phyloP scores from a whole-genome alignment of 1,140 invertebrate species.

The Berghia stephanieae region DNA sequence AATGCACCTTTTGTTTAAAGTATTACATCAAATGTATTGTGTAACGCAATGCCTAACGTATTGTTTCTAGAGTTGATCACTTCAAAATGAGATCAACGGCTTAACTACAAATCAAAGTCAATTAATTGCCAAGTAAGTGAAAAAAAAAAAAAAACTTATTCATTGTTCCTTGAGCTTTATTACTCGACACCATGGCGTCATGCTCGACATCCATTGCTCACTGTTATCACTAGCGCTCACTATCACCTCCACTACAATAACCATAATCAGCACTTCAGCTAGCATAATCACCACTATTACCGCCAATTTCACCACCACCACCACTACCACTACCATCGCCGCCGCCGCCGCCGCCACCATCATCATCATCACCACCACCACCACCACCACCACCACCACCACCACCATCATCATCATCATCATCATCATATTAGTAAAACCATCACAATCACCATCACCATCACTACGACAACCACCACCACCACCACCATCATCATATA shows the following conservation, averaged over 20 bases:
- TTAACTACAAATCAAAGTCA: no score
- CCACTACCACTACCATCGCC: background rate
- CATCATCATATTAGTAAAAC: background rate
- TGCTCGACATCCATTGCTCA: no score
- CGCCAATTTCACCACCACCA: background rate
- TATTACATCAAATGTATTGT: no score
- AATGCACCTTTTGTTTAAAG: no score
- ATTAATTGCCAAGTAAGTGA: no score
- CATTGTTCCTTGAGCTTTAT: no score
- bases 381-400: background rate
- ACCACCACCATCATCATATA: constrained; percentile 9
- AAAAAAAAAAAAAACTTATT: no score
- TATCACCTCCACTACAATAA: background rate
- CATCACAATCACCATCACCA: background rate
- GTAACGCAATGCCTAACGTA: no score
- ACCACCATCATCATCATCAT: constrained; percentile 1
- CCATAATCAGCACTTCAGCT: background rate
- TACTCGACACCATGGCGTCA: no score
- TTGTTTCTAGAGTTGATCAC: no score
- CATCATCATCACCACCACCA: constrained; percentile 5
- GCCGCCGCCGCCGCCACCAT: background rate
- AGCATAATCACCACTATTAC: background rate
- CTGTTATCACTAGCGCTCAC: background rate
- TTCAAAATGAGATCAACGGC: no score
- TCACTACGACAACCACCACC: background rate